Evolutionary conservation across 2,888 invertebrate genomes (phyloP).

Genomic region (Priocnemis perturbator): DNA sequence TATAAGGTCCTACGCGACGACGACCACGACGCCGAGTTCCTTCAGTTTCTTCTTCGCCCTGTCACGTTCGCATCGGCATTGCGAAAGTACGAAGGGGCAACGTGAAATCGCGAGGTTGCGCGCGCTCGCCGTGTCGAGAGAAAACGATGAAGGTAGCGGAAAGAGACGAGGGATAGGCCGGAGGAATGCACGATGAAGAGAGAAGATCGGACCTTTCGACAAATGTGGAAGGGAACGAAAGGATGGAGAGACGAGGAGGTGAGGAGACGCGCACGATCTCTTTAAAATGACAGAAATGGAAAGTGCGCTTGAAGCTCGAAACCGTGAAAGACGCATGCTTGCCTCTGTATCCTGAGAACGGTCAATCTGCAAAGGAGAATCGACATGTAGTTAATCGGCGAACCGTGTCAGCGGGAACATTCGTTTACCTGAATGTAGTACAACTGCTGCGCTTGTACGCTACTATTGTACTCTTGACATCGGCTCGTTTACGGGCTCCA

Average conservation of each 20-base stretch:
- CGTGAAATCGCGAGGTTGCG: slow-evolving; percentile 22
- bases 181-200: slow-evolving; percentile 14
- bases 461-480: slow-evolving; percentile 36
- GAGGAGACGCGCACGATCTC: slow-evolving; percentile 38
- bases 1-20: slow-evolving; percentile 20
- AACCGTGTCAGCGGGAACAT: slow-evolving; percentile 38
- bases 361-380: slow-evolving; percentile 60
- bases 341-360: slow-evolving; percentile 29
- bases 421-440: slow-evolving; percentile 38
- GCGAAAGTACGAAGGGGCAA: slow-evolving; percentile 20
- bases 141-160: not conserved
- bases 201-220: too few relatives aligned
- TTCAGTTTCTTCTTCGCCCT: slow-evolving; percentile 18
- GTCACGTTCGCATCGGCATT: slow-evolving; percentile 1
- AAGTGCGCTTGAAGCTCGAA: slow-evolving; percentile 54
- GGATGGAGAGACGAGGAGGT: slow-evolving; percentile 10
- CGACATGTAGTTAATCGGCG: slow-evolving; percentile 60
- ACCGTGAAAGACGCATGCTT: slow-evolving; percentile 30
- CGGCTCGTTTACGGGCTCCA: slow-evolving; percentile 42
- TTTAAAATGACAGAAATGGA: slow-evolving; percentile 64
- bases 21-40: slow-evolving; percentile 23
- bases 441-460: too few relatives aligned
- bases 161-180: slow-evolving; percentile 1
- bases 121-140: not conserved
- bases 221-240: slow-evolving; percentile 15